These are phyloP conservation scores for Nothobranchius kuhntae DNA, from an alignment of 2,113 vertebrate species.

Conservation along the genomic window DNA sequence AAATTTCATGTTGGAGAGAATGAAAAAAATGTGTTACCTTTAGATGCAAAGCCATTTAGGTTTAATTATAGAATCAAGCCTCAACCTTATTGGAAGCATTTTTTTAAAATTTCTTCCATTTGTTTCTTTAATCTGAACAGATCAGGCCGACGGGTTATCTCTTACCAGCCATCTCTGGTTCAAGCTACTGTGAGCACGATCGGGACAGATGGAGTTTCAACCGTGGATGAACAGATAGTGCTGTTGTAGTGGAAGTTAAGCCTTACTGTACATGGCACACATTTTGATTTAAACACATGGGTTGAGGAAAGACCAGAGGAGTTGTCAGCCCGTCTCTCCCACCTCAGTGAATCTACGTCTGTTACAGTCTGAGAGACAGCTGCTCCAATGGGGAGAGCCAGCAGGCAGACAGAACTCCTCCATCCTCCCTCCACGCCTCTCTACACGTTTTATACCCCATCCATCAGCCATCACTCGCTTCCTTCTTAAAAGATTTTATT, in stretches of 20 bases:
- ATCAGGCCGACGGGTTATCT: slow-evolving; percentile 33
- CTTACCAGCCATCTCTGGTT: slow-evolving; percentile 19
- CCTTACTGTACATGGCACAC: slow-evolving; percentile 6
- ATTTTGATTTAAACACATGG: slow-evolving; percentile 15
- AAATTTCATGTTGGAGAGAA: neutral
- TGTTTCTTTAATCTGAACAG: slow-evolving; percentile 37
- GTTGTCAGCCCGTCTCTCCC: slow-evolving; percentile 35
- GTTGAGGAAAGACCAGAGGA: slow-evolving; percentile 30
- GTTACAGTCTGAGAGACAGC: slow-evolving; percentile 69
- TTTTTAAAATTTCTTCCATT: slow-evolving; percentile 12
- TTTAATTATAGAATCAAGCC: neutral
- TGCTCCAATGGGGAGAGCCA: slow-evolving; percentile 73
- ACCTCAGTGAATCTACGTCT: slow-evolving; percentile 70
- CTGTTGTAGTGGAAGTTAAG: neutral
- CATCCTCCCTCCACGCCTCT: slow-evolving; percentile 28
- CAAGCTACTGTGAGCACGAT: slow-evolving; percentile 39
- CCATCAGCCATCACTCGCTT: slow-evolving; percentile 37
- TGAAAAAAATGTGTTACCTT: neutral
- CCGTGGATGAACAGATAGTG: slow-evolving; percentile 22
- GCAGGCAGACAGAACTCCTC: slow-evolving; percentile 60
- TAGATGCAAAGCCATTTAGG: neutral
- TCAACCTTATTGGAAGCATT: neutral
- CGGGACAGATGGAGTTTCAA: slow-evolving; percentile 41
- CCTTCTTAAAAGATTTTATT: slow-evolving; percentile 4
- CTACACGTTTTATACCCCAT: slow-evolving; percentile 44